Percentiles rank a stretch among this genome's conserved stretches.
These are phyloP conservation scores for Candoia aspera DNA, from an alignment of 2,113 vertebrate species.

Conservation along the genomic window DNA sequence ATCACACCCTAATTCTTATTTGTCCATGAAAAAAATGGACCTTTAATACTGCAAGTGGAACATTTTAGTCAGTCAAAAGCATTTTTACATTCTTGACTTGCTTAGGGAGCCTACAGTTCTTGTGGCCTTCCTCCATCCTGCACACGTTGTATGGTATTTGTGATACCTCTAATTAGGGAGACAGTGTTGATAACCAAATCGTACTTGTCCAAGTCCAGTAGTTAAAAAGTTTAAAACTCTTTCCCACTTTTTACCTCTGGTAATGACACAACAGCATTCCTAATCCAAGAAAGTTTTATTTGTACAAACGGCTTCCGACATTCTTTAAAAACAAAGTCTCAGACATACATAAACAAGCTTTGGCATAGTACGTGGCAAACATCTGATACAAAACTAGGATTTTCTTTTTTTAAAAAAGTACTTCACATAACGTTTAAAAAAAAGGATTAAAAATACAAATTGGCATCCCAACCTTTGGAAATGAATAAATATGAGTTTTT, in stretches of 20 bases:
- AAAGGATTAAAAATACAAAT: slow-evolving; percentile 79
- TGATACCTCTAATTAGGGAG: neutral
- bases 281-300: slow-evolving; percentile 66
- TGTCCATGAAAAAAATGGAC: neutral
- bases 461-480: slow-evolving; percentile 84
- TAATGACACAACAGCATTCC: slow-evolving; percentile 1
- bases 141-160: neutral
- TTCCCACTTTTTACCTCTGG: neutral
- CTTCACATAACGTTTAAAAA: slow-evolving; percentile 70
- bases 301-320: slow-evolving; percentile 64
- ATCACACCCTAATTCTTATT: neutral
- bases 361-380: slow-evolving; percentile 82
- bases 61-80: neutral
- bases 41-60: neutral
- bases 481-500: slow-evolving; percentile 70
- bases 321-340: slow-evolving; percentile 56
- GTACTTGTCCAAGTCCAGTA: neutral
- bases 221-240: neutral
- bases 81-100: neutral
- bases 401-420: slow-evolving; percentile 73
- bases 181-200: neutral
- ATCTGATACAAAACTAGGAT: slow-evolving; percentile 87
- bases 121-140: no score
- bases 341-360: slow-evolving; percentile 78
- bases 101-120: neutral